These are phyloP conservation scores for Muricea muricata DNA, from an alignment of 92 coral and sea anemone genomes.

Conservation along the genomic window DNA sequence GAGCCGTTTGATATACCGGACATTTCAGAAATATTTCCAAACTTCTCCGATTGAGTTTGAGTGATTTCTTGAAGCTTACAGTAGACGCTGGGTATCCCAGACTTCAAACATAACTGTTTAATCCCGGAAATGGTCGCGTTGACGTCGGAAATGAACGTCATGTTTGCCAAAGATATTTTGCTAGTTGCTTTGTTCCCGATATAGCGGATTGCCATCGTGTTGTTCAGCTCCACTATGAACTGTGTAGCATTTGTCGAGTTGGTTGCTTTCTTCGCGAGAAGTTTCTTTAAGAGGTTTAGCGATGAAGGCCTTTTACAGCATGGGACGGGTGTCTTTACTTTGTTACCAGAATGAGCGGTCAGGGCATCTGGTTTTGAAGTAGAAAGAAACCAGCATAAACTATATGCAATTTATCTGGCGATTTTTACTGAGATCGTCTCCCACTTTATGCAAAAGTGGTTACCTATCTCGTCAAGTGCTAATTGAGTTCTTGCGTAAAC, in stretches of 20 bases:
- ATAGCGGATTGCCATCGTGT: conserved; percentile 39
- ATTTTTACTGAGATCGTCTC: too few relatives aligned
- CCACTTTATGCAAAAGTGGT: too few relatives aligned
- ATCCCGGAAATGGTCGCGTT: conserved; percentile 31
- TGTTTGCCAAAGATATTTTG: conserved; percentile 34
- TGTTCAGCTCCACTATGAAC: conserved; percentile 32
- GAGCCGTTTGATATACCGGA: background rate
- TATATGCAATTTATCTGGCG: too few relatives aligned
- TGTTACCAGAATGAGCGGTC: background rate
- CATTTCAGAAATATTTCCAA: conserved; percentile 14
- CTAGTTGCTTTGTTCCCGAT: conserved; percentile 36
- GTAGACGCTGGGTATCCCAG: conserved; percentile 10
- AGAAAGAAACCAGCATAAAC: too few relatives aligned
- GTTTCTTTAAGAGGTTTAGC: background rate
- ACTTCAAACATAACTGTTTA: conserved; percentile 9
- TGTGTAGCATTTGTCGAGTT: conserved; percentile 17
- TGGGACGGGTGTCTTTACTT: background rate
- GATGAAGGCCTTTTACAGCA: background rate
- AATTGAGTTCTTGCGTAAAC: background rate
- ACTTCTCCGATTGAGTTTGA: conserved; percentile 17
- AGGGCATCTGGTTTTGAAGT: background rate
- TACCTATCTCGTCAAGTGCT: too few relatives aligned
- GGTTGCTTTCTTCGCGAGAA: background rate
- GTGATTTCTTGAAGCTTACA: conserved; percentile 28
- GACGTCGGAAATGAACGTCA: conserved; percentile 21